These are phyloP conservation scores for Lucinisca nassula DNA, from an alignment of 2,888 invertebrate genomes.

Conservation along the genomic window DNA sequence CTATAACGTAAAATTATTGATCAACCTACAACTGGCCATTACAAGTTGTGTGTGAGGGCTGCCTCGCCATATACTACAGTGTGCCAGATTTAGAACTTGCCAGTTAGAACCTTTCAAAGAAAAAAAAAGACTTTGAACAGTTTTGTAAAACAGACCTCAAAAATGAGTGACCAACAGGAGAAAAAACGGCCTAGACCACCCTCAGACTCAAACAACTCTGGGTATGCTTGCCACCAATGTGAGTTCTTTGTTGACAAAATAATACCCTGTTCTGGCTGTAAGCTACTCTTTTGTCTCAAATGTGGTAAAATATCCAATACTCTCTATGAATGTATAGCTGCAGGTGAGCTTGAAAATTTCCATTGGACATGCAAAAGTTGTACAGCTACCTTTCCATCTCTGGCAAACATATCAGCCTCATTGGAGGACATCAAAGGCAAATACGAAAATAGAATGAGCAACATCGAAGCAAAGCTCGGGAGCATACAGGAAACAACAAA, in stretches of 20 bases:
- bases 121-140: too few relatives aligned
- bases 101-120: too few relatives aligned
- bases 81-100: too few relatives aligned
- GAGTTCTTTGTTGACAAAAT: background rate
- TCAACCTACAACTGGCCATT: too few relatives aligned
- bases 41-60: too few relatives aligned
- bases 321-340: background rate
- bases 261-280: background rate
- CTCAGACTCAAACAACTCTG: background rate
- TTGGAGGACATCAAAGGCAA: background rate
- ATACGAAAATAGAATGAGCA: background rate
- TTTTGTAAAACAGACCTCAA: background rate
- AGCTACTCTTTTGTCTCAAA: background rate
- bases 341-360: background rate
- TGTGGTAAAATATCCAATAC: constrained; percentile 8
- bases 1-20: too few relatives aligned
- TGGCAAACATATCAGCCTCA: background rate
- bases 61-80: too few relatives aligned
- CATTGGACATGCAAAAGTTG: background rate
- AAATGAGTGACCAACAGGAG: background rate
- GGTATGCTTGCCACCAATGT: background rate
- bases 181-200: background rate
- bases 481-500: too few relatives aligned
- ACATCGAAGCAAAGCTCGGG: too few relatives aligned
- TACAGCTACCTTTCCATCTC: background rate